Evolutionary conservation across 1,140 invertebrate genomes (phyloP).

Genomic region (Drosophila takahashii): DNA sequence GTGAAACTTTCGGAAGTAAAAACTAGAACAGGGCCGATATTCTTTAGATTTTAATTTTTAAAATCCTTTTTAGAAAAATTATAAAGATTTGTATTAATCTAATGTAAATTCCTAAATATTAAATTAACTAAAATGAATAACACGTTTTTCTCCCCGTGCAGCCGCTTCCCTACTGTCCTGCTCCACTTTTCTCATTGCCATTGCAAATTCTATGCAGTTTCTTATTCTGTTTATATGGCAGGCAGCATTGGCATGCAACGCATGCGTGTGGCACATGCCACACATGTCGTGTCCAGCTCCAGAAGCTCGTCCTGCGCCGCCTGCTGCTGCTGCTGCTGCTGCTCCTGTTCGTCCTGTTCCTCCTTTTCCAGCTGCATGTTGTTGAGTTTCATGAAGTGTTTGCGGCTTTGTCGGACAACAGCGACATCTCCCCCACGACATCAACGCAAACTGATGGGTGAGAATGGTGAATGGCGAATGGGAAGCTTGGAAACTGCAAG

Average conservation of each 20-base stretch:
- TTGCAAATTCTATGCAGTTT: slow-evolving; percentile 55
- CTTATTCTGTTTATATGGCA: slow-evolving; percentile 60
- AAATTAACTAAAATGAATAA: no score
- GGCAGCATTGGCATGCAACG: slow-evolving; percentile 62
- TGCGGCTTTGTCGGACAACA: slow-evolving; percentile 50
- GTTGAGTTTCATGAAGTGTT: slow-evolving; percentile 53
- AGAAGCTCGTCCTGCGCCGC: slow-evolving; percentile 9
- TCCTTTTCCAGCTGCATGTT: slow-evolving; percentile 26
- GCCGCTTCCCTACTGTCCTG: slow-evolving; percentile 3
- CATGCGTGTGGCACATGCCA: slow-evolving; percentile 64
- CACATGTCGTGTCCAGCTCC: slow-evolving; percentile 46
- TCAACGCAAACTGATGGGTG: slow-evolving; percentile 18
- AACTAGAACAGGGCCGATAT: no score
- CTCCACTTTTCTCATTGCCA: slow-evolving; percentile 46
- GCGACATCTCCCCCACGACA: slow-evolving; percentile 32
- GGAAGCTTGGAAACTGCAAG: not conserved
- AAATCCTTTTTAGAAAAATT: no score
- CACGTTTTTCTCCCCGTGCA: slow-evolving; percentile 3
- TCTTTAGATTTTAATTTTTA: no score
- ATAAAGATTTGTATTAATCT: no score
- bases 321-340: slow-evolving; percentile 8
- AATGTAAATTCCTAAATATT: no score
- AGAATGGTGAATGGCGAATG: not conserved
- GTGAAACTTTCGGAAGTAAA: no score
- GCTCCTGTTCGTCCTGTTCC: not conserved